Percentiles rank a stretch among this genome's conserved stretches.
These are phyloP conservation scores for Baronia brevicornis DNA, from an alignment of 2,888 invertebrate species.

Conservation along the genomic window DNA sequence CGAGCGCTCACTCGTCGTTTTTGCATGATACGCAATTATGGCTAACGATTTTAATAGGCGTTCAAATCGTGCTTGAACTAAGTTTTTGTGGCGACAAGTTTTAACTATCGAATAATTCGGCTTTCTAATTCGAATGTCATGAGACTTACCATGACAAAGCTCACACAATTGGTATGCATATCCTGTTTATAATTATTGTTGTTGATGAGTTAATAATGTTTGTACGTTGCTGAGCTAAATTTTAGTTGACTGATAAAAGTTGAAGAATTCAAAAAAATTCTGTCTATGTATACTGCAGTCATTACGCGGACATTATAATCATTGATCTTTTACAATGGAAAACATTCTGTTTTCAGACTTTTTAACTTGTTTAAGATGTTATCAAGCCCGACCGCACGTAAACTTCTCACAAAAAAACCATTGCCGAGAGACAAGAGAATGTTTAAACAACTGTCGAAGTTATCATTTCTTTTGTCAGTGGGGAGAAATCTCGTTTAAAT, in stretches of 20 bases:
- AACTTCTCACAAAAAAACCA: slow-evolving; percentile 28
- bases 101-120: slow-evolving; percentile 46
- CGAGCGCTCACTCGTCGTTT: slow-evolving; percentile 31
- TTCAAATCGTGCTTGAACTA: slow-evolving; percentile 44
- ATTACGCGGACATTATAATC: slow-evolving; percentile 21
- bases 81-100: slow-evolving; percentile 43
- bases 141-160: slow-evolving; percentile 31
- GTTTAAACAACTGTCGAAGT: slow-evolving; percentile 58
- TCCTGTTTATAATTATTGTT: too few species aligned
- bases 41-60: slow-evolving; percentile 49
- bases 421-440: slow-evolving; percentile 37
- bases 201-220: too few species aligned
- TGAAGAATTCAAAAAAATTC: too few species aligned
- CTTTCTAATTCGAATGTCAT: slow-evolving; percentile 63
- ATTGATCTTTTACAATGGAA: slow-evolving; percentile 17
- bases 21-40: slow-evolving; percentile 61
- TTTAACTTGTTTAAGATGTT: slow-evolving; percentile 24
- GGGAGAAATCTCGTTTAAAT: slow-evolving; percentile 52
- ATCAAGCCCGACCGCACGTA: slow-evolving; percentile 34
- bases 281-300: slow-evolving; percentile 23
- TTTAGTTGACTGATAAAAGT: too few species aligned
- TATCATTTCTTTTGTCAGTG: slow-evolving; percentile 44
- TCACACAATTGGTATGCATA: slow-evolving; percentile 23
- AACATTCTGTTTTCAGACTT: slow-evolving; percentile 12
- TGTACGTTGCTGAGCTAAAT: too few species aligned